Evolutionary conservation across 2,113 vertebrate genomes (phyloP), one percentile per base, ranked within the genome.

Genomic region (Miniopterus natalensis): DNA sequence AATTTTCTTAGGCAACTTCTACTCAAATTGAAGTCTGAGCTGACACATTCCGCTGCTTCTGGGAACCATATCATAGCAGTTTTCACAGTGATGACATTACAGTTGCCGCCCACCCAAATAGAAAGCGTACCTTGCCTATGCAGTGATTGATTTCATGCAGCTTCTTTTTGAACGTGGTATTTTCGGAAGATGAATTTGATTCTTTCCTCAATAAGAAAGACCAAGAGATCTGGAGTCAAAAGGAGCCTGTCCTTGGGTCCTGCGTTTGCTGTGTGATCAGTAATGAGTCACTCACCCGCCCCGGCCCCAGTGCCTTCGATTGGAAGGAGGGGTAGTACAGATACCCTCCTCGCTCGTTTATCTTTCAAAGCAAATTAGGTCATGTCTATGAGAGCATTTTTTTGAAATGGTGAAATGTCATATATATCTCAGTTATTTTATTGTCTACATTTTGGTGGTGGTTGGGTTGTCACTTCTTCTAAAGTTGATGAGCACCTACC

Each of bases 191-290:
- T 73, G 14, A 31, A 84, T 81, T 59, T 71, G 17, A 45, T 61
- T 92, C 6, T 90, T 89, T 53, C 18, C 13, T 84, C 10, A 90
- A 5, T 63, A 66, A 23, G 23, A 88, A 83, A 84, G 21, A 79
- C n/a, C 10, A 21, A 31, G 29, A 53, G 23, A 77, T 66, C 51
- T 84, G 9, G 18, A 55, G 2, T 51, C 31, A n/a, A 88, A 55
- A 40, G 1, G 1, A 55, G 78, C 36, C 29, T 4, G 29, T 55
- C 10, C 23, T 81, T 61, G 29, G 3, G n/a, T 61, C 4, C 11
- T 23, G 1, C 2, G 5, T 71, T 45, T 57, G 1, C 49, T 91
- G 13, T 17, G 0, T 68, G 51, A 61, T 51, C 31, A 11, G 3
- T 20, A 65, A 42, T 53, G 49, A 20, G 11, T 61, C 57, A 85